Evolutionary conservation across 1,140 invertebrate genomes (phyloP), one percentile per base, ranked within the genome.

Genomic region (Akabosia matsudoensis): DNA sequence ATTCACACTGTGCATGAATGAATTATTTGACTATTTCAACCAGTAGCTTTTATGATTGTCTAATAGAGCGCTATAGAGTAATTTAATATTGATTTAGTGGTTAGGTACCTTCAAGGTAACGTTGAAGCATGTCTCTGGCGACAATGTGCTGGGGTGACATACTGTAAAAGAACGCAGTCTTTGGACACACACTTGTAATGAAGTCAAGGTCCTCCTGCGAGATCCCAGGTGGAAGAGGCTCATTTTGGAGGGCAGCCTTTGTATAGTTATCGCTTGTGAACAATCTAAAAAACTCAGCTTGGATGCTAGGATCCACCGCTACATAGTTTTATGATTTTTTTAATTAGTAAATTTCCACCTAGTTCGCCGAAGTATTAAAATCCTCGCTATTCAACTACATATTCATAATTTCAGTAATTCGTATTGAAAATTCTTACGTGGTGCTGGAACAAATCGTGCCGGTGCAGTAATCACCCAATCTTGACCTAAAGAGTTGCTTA

Each of bases 101-200:
- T 45, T 45, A 56, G 54, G 54, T 56, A 67, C 61, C 30, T 31
- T 24, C 61, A 67, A 67, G 61, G 61, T 67, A 67, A 13, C 24
- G 3, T 31, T 67, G 61, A 28, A 67, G 61, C 61, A 67, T 67
- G 22, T 67, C 22, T 16, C 61, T 7, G 13, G 61, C 61, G n/a
- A 67, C 31, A 30, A 67, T 30, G n/a, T 67, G 61, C n/a, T 67
- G 61, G 7, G 61, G 61, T 67, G 61, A 67, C 28, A 67, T 30
- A 31, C 61, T 67, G 28, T 67, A 67, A n/a, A 67, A 67, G n/a
- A 67, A 67, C 7, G 61, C 61, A 28, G 28, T 22, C 22, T 67
- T 67, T 13, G 61, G 61, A 67, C 61, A 67, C 13, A 67, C 28
- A 2, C 7, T 31, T 4, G 61, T 30, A 7, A 67, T 67, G 22